phyloP scores from a whole-genome alignment of 2,113 vertebrate species.

The Pyrgilauda ruficollis region DNA sequence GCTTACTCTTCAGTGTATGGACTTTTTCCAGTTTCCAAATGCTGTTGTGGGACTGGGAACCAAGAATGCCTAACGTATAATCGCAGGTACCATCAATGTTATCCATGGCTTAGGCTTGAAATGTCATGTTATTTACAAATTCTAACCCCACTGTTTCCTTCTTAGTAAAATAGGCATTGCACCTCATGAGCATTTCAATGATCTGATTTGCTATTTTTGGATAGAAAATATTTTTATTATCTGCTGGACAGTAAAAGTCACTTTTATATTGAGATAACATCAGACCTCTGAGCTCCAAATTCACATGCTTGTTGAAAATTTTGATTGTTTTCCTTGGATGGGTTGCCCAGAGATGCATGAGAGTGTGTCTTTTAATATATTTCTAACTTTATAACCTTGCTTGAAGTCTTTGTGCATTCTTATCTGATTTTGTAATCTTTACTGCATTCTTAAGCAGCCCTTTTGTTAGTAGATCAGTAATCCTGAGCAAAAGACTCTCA shows the following conservation, averaged over 20 bases:
- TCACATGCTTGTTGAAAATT: neutral
- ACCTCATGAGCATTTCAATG: neutral
- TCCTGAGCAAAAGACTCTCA: neutral
- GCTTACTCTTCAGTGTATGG: neutral
- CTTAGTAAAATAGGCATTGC: neutral
- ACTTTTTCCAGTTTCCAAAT: neutral
- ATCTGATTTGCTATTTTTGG: neutral
- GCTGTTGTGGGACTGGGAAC: fast-evolving
- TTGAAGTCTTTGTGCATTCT: neutral
- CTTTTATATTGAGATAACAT: neutral
- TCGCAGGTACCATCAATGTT: neutral
- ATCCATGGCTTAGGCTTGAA: neutral
- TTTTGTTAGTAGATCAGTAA: neutral
- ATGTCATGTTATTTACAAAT: neutral
- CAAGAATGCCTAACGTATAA: neutral
- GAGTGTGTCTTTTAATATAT: neutral
- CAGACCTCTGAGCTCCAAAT: neutral
- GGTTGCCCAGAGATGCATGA: neutral
- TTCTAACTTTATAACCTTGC: conserved; percentile 21
- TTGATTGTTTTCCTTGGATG: neutral
- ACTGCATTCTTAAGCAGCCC: neutral
- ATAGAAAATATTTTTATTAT: neutral
- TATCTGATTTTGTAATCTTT: conserved; percentile 8
- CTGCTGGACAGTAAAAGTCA: neutral
- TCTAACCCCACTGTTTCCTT: neutral